Conservation (phyloP, 2,113 vertebrate genomes). For the Otus sunia region DNA sequence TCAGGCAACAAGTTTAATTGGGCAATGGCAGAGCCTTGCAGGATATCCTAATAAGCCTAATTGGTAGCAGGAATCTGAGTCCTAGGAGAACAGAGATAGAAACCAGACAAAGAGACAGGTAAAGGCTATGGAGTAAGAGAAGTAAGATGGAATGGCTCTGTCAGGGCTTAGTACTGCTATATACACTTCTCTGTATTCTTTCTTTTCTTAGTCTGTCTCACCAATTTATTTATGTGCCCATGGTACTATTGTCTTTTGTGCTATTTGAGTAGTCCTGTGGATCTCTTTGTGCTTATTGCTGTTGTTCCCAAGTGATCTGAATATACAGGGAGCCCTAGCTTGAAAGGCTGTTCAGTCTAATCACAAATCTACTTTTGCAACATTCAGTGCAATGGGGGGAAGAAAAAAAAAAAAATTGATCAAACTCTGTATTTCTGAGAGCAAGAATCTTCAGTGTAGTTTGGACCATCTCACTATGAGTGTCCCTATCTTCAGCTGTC, state of each 20-base stretch:
- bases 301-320: neutral
- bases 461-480: neutral
- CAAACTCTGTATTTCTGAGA: neutral
- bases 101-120: neutral
- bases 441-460: neutral
- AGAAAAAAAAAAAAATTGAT: neutral
- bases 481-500: neutral
- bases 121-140: neutral
- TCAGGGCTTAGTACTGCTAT: neutral
- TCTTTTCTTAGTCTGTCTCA: neutral
- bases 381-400: neutral
- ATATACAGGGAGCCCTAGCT: neutral
- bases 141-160: neutral
- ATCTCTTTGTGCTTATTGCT: neutral
- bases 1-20: constrained; percentile 11
- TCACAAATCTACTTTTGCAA: neutral
- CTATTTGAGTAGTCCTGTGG: neutral
- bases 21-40: neutral
- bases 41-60: constrained; percentile 39
- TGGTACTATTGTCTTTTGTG: neutral
- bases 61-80: neutral
- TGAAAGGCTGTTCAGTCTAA: constrained; percentile 20
- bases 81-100: neutral
- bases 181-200: neutral
- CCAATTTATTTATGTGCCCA: neutral